phyloP scores from a whole-genome alignment of 2,113 vertebrate species.

The Illadopsis cleaveri region DNA sequence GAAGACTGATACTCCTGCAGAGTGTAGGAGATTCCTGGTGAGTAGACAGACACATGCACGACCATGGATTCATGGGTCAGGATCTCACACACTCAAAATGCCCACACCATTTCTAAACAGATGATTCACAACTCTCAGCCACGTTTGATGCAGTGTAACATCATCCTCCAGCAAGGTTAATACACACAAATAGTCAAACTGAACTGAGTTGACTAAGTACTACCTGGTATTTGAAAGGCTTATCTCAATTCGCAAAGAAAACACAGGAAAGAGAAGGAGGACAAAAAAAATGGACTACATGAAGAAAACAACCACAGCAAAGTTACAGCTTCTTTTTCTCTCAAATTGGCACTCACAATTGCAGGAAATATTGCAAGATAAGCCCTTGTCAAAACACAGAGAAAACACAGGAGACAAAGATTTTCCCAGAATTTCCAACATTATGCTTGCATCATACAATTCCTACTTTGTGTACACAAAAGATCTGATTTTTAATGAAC shows the following conservation, averaged over 20 bases:
- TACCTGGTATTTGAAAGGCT: neutral
- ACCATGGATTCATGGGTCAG: neutral
- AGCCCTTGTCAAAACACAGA: neutral
- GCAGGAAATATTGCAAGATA: conserved; percentile 13
- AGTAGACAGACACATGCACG: neutral
- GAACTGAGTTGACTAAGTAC: neutral
- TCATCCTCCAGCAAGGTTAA: neutral
- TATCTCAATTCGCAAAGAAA: neutral
- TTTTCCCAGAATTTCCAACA: neutral
- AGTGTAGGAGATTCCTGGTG: neutral
- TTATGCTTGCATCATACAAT: neutral
- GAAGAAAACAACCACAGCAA: neutral
- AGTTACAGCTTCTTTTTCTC: neutral
- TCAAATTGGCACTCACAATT: neutral
- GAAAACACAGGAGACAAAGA: neutral
- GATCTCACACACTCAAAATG: neutral
- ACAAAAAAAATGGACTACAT: neutral
- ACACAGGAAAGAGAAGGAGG: neutral
- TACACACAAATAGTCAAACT: neutral
- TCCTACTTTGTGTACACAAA: neutral
- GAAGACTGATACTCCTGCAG: neutral
- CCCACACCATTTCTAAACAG: neutral
- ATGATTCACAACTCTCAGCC: neutral
- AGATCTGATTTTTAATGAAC: neutral
- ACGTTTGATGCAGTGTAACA: neutral